Conservation (phyloP, 2,888 invertebrate genomes). For the Lacanobia wlatinum region DNA sequence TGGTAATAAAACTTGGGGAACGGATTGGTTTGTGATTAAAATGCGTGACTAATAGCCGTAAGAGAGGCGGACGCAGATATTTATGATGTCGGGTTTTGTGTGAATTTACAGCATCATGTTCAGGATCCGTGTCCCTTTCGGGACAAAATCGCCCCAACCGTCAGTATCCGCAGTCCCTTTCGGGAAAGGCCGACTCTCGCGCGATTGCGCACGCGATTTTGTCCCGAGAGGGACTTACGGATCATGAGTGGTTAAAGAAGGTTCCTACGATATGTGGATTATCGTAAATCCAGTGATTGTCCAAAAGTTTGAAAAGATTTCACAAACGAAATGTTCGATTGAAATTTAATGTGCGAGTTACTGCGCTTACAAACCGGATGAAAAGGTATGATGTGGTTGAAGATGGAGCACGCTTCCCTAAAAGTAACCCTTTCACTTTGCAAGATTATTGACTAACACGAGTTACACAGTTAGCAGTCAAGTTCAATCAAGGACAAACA, state of each 20-base stretch:
- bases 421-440: neutral
- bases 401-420: no score
- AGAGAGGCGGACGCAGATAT: neutral
- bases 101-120: neutral
- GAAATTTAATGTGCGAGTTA: no score
- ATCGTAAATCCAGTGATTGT: no score
- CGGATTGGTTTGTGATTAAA: constrained; percentile 20
- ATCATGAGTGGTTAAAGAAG: no score
- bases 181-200: no score
- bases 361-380: no score
- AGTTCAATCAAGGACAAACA: constrained; percentile 32
- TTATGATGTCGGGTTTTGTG: neutral
- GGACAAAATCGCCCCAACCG: no score
- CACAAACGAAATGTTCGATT: neutral
- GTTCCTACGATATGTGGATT: neutral
- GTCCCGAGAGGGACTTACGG: no score
- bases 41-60: constrained; percentile 1
- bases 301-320: neutral
- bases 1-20: constrained; percentile 28
- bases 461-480: constrained; percentile 4
- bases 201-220: no score
- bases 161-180: no score
- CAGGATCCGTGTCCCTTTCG: no score
- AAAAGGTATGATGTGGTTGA: no score
- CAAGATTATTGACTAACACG: constrained; percentile 6